These are phyloP conservation scores for Bombus breviceps DNA, from an alignment of 1,140 invertebrate genomes.

Conservation along the genomic window DNA sequence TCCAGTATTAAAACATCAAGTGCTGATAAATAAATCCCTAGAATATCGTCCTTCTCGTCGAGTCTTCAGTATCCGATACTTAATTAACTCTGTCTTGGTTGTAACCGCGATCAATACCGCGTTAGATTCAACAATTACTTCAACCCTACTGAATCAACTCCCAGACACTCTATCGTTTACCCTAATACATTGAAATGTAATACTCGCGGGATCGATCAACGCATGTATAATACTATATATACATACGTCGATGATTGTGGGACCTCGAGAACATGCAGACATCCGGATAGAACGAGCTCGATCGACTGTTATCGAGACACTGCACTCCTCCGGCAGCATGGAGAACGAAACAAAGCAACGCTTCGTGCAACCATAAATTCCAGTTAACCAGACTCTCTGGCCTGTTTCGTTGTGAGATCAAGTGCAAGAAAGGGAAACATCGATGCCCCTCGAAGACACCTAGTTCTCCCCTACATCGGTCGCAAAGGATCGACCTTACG, in stretches of 20 bases:
- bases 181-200: not conserved
- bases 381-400: not conserved
- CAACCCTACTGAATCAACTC: not conserved
- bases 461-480: not conserved
- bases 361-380: not conserved
- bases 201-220: not conserved
- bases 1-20: not conserved
- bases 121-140: slow-evolving; percentile 1
- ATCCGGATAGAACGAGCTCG: not conserved
- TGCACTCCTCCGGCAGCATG: not conserved
- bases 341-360: not conserved
- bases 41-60: not conserved
- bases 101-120: not conserved
- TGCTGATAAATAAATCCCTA: not conserved
- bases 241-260: not conserved
- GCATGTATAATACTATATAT: no score
- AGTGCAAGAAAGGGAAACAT: not conserved
- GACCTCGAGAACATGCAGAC: not conserved
- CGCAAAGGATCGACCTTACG: not conserved
- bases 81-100: not conserved
- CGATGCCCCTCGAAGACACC: not conserved
- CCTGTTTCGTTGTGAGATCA: no score
- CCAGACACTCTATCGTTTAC: no score
- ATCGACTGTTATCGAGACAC: slow-evolving; percentile 10
- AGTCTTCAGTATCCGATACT: not conserved